Conservation (phyloP, 2,888 invertebrate species). For the Eilema caniola region DNA sequence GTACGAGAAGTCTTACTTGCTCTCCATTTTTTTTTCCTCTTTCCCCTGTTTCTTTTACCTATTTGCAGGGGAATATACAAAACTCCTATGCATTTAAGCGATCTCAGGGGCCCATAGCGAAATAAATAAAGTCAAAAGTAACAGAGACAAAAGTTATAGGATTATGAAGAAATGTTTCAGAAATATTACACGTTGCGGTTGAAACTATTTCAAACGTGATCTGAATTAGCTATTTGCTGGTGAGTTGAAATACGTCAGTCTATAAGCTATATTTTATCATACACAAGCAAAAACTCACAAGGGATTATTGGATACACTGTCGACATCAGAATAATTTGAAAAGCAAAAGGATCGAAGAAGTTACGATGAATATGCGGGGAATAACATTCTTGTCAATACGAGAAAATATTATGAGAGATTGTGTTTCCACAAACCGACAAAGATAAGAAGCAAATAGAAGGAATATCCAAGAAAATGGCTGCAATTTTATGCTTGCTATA, state of each 20-base stretch:
- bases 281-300: conserved; percentile 18
- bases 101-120: background rate
- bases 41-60: no score
- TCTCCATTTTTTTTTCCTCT: no score
- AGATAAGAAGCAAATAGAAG: conserved; percentile 34
- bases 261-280: conserved; percentile 20
- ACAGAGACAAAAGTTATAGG: background rate
- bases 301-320: conserved; percentile 24
- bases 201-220: conserved; percentile 1
- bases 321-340: conserved; percentile 33
- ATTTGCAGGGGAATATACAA: no score
- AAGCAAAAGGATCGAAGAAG: conserved; percentile 27
- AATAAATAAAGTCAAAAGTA: background rate
- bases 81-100: no score
- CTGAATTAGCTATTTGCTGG: conserved; percentile 5
- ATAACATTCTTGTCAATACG: conserved; percentile 44
- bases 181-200: conserved; percentile 5
- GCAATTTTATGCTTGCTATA: conserved; percentile 23
- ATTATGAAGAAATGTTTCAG: background rate
- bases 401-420: conserved; percentile 42
- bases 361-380: conserved; percentile 31
- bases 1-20: no score
- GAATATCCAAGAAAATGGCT: conserved; percentile 26
- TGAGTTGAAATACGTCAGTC: conserved; percentile 19
- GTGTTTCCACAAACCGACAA: conserved; percentile 32